Base-by-base conservation (phyloP, 2,797 vertebrate species). In the Oreochromis grahami region DNA sequence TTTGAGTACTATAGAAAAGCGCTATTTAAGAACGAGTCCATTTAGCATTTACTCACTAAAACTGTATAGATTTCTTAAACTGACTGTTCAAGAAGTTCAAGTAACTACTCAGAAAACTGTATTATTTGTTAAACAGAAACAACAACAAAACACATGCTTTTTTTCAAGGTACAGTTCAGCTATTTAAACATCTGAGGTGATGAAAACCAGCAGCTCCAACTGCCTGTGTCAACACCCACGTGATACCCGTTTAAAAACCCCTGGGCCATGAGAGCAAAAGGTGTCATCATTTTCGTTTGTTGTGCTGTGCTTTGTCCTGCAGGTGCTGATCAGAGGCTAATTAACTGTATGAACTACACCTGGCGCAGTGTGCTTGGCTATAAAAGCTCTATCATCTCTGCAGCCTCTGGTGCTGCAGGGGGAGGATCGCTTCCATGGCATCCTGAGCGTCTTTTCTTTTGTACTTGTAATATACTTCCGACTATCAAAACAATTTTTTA, bases 381-480 rank as follows among this genome's bases (percentile, higher is more conserved):
- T 29, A 48, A 45, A 29, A 48, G 41, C 41, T 26, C 41, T 17
- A 10, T 70, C 41, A 26, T 45, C 38, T 17, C 65, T 70, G 65
- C 41, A 70, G 21, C 14, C 41, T 29, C 2, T 17, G 38, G 15
- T 17, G 5, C 38, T 29, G 41, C 21, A 11, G 11, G 65, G 24
- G 65, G 24, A 70, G 24, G 13, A 7, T 70, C 4, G 6, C 65
- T 70, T 45, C 43, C 1, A 2, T 0, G 36, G 38, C n/a, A 3
- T 15, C 38, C 5, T 15, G 21, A 26, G 65, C 2, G 0, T 0
- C 21, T 10, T 43, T 43, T 43, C 38, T 0, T 43, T 68, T 24
- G 36, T 43, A 6, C 14, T 45, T 26, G 3, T 26, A 43, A 0
- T 70, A 17, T 24, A 11, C 65, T 70, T 43, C 21, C 0, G 0